These are phyloP conservation scores for Cancer borealis DNA, from an alignment of 2,888 invertebrate species.

Conservation along the genomic window DNA sequence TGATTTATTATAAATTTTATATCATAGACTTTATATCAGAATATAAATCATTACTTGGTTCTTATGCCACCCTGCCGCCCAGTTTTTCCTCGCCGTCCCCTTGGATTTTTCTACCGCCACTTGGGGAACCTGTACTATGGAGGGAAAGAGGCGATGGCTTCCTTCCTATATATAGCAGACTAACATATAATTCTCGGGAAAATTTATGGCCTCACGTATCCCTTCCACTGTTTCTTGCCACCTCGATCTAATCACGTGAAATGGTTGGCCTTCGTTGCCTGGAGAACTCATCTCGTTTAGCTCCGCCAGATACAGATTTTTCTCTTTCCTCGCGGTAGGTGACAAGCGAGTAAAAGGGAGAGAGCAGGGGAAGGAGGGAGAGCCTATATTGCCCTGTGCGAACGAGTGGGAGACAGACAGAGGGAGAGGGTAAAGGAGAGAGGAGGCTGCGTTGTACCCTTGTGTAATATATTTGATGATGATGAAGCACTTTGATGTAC, in stretches of 20 bases:
- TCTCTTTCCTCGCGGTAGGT: not conserved
- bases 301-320: not conserved
- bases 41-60: too few species aligned
- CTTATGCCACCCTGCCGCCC: too few species aligned
- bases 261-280: not conserved
- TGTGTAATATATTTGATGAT: not conserved
- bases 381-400: not conserved
- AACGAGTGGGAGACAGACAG: not conserved
- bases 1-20: too few species aligned
- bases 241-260: constrained; percentile 10
- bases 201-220: not conserved
- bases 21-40: too few species aligned
- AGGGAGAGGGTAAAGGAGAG: not conserved
- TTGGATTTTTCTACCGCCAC: too few species aligned
- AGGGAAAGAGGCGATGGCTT: not conserved
- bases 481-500: not conserved
- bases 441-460: not conserved
- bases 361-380: not conserved
- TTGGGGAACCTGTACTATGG: too few species aligned
- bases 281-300: not conserved
- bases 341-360: not conserved
- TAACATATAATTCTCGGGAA: not conserved
- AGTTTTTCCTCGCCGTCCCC: too few species aligned
- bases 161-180: not conserved
- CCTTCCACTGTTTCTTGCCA: not conserved